Conservation (phyloP, 2,797 vertebrate genomes). For the Pipistrellus kuhlii region DNA sequence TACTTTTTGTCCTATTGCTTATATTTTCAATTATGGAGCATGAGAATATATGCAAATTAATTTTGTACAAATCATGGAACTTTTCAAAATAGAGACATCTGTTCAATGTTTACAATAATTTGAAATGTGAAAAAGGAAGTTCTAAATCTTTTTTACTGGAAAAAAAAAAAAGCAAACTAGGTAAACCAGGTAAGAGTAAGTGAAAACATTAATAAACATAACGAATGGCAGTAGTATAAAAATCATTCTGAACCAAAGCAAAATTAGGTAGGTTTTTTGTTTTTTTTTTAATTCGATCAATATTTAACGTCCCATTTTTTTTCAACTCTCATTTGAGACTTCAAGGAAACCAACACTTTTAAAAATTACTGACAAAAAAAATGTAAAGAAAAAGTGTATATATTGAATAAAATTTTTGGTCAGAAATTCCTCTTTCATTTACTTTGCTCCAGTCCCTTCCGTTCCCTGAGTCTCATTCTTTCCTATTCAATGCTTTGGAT, state of each 20-base stretch:
- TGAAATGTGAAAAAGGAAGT: slow-evolving; percentile 10
- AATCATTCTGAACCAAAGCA: slow-evolving; percentile 20
- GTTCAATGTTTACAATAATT: not conserved
- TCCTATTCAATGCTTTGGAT: slow-evolving; percentile 14
- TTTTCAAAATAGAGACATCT: not conserved
- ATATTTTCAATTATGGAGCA: not conserved
- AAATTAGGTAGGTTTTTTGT: not conserved
- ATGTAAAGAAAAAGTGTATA: not conserved
- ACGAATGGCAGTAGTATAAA: not conserved
- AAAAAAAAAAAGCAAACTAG: not conserved
- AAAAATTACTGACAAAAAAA: not conserved
- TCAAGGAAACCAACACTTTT: not conserved
- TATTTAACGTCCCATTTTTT: not conserved
- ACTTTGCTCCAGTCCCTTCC: not conserved
- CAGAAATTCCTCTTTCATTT: not conserved
- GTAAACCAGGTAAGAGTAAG: not conserved
- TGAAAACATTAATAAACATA: not conserved
- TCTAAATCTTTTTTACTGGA: not conserved
- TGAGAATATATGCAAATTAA: not conserved
- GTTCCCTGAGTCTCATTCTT: not conserved
- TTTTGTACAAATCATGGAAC: not conserved
- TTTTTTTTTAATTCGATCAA: not conserved
- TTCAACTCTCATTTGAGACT: not conserved
- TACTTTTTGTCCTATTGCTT: not conserved
- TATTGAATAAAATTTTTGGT: not conserved